Evolutionary conservation across 1,140 invertebrate species (phyloP).

Genomic region (Diorhabda elongata): DNA sequence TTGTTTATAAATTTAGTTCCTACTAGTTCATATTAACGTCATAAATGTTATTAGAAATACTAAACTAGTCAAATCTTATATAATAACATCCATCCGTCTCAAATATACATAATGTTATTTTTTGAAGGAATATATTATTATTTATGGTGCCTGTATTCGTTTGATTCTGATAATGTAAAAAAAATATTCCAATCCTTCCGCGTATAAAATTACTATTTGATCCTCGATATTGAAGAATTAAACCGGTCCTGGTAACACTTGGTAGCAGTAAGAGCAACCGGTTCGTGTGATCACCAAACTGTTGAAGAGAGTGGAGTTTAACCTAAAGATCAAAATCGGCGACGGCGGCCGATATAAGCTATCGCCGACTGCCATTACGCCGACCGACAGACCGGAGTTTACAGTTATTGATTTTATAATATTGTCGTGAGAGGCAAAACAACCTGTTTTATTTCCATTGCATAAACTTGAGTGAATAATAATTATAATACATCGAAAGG

Average conservation of each 20-base stretch:
- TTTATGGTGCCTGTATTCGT: too few relatives aligned
- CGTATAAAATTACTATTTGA: too few relatives aligned
- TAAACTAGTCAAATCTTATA: too few relatives aligned
- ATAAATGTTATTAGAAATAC: too few relatives aligned
- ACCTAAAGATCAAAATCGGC: slow-evolving; percentile 2
- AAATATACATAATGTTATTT: too few relatives aligned
- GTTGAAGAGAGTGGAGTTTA: slow-evolving; percentile 2
- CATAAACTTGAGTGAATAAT: slow-evolving; percentile 4
- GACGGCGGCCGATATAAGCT: not conserved
- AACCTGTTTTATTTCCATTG: slow-evolving; percentile 8
- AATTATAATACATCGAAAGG: not conserved
- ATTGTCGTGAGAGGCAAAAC: slow-evolving; percentile 9
- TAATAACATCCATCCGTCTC: too few relatives aligned
- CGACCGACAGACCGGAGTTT: not conserved
- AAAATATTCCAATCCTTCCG: too few relatives aligned
- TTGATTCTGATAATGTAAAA: too few relatives aligned
- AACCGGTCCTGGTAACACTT: not conserved
- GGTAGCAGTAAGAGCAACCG: not conserved
- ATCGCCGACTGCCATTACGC: not conserved
- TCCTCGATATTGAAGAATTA: not conserved
- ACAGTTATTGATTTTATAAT: slow-evolving; percentile 12
- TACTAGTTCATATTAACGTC: too few relatives aligned
- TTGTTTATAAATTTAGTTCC: too few relatives aligned
- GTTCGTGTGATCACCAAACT: not conserved
- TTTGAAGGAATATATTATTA: too few relatives aligned